These are phyloP conservation scores for Thalassaphorura encarpata DNA, from an alignment of 1,140 invertebrate species.

Conservation along the genomic window DNA sequence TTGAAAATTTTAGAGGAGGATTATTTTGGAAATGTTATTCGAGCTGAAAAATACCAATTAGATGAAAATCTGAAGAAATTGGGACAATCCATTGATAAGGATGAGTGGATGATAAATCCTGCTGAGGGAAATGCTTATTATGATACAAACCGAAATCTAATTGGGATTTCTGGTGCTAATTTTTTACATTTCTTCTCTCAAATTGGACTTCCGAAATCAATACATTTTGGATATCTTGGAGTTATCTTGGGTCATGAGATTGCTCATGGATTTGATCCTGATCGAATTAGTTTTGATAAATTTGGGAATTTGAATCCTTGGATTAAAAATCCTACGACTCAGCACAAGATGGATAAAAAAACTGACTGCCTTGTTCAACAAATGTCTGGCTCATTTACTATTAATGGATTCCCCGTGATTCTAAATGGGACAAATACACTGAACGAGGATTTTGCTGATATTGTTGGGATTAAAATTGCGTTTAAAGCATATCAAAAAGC, in stretches of 20 bases:
- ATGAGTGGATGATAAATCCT: too few species aligned
- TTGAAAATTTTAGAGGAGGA: too few species aligned
- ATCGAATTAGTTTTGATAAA: conserved; percentile 41
- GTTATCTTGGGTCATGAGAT: conserved; percentile 37
- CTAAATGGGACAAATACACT: conserved; percentile 43
- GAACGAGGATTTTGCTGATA: conserved; percentile 56
- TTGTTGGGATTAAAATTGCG: conserved; percentile 70
- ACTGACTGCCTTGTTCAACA: conserved; percentile 50
- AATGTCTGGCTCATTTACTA: conserved; percentile 41
- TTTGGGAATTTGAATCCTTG: conserved; percentile 47
- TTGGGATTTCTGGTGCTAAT: conserved; percentile 64
- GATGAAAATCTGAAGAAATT: too few species aligned
- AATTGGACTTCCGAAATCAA: conserved; percentile 39
- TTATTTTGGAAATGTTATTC: too few species aligned
- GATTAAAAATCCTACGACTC: conserved; percentile 34
- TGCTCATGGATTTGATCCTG: conserved; percentile 35
- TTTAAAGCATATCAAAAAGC: conserved; percentile 58
- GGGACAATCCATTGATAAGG: too few species aligned
- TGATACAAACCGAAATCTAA: too few species aligned
- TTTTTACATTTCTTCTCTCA: conserved; percentile 58
- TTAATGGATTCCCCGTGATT: conserved; percentile 5
- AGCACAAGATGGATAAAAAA: conserved; percentile 39
- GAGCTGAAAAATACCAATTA: too few species aligned
- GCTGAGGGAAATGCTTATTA: too few species aligned
- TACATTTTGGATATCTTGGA: conserved; percentile 36